These are phyloP conservation scores for Fopius arisanus DNA, from an alignment of 1,140 invertebrate genomes.

Conservation along the genomic window DNA sequence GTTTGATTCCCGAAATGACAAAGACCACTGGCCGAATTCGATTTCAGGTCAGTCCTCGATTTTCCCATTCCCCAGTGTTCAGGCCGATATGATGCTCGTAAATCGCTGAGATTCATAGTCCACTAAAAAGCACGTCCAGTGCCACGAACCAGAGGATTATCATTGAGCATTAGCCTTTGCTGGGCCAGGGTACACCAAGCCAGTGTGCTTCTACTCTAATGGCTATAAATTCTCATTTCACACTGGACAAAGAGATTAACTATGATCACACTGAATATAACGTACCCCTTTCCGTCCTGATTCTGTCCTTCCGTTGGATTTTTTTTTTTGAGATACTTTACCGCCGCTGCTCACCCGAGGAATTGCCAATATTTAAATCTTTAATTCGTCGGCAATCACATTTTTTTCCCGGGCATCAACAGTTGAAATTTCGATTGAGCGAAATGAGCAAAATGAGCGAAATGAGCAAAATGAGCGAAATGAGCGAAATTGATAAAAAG, in stretches of 20 bases:
- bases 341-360: no score
- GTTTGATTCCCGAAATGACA: slow-evolving; percentile 3
- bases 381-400: no score
- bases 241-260: slow-evolving; percentile 23
- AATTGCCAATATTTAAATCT: no score
- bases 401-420: no score
- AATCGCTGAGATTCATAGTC: slow-evolving; percentile 23
- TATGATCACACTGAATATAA: slow-evolving; percentile 13
- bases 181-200: background rate
- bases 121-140: slow-evolving; percentile 22
- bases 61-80: background rate
- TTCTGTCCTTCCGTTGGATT: background rate
- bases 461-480: no score
- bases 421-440: no score
- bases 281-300: background rate
- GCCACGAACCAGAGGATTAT: background rate
- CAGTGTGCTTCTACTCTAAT: slow-evolving; percentile 2
- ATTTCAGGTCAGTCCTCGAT: background rate
- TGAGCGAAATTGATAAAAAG: no score
- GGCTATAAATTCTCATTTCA: slow-evolving; percentile 24
- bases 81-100: slow-evolving; percentile 15
- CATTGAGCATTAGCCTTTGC: slow-evolving; percentile 21
- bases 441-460: no score
- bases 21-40: slow-evolving; percentile 2
- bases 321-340: no score